Evolutionary conservation across 2,888 invertebrate genomes (phyloP).

Genomic region (Drosophila meridiana): DNA sequence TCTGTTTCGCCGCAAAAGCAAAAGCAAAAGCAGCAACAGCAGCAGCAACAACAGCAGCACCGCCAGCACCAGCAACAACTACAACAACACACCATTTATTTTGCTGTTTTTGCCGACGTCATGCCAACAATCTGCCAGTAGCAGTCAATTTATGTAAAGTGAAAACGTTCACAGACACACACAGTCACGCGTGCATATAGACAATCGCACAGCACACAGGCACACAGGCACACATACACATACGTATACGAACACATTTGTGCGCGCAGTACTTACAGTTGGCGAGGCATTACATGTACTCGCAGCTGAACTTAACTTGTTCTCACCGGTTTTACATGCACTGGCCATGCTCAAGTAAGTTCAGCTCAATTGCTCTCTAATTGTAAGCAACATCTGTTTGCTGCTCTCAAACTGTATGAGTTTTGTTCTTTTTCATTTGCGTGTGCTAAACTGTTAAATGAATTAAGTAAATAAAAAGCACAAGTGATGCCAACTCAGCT

Average conservation of each 20-base stretch:
- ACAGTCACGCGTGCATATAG: constrained; percentile 12
- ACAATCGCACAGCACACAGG: not conserved
- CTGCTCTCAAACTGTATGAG: constrained; percentile 39
- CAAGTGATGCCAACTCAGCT: constrained; percentile 58
- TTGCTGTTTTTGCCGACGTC: constrained; percentile 65
- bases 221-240: not conserved
- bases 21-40: constrained; percentile 32
- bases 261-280: constrained; percentile 24
- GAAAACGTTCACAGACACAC: constrained; percentile 57
- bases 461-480: constrained; percentile 63
- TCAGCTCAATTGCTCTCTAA: constrained; percentile 26
- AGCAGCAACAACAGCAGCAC: constrained; percentile 33
- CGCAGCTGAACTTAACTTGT: constrained; percentile 44
- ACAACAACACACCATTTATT: constrained; percentile 22
- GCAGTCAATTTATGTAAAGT: constrained; percentile 72
- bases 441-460: constrained; percentile 49
- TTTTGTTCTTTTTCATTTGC: constrained; percentile 19
- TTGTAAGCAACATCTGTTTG: constrained; percentile 50
- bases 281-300: constrained; percentile 20
- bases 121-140: constrained; percentile 75
- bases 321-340: constrained; percentile 58
- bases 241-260: not conserved
- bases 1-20: constrained; percentile 68
- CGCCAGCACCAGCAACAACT: constrained; percentile 20
- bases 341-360: constrained; percentile 75